Percentiles rank a stretch among this genome's conserved stretches.
These are phyloP conservation scores for Xestia xanthographa DNA, from an alignment of 2,888 invertebrate species.

Conservation along the genomic window DNA sequence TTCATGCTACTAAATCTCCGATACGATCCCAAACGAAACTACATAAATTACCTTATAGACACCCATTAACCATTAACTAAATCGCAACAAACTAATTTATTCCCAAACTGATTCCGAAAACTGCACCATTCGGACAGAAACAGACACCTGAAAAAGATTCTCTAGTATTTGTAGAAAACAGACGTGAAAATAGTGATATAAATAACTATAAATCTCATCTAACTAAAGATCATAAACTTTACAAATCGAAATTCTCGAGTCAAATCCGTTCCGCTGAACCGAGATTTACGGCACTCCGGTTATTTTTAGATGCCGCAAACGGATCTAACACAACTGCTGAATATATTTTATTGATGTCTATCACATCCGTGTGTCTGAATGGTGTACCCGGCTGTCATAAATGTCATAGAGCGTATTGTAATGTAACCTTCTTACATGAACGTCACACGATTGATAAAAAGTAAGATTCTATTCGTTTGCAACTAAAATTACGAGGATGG, in stretches of 20 bases:
- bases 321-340: conserved; percentile 15
- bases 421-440: not conserved
- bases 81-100: conserved; percentile 49
- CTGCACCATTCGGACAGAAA: conserved; percentile 26
- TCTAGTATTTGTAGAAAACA: conserved; percentile 49
- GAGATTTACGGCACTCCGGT: conserved; percentile 37
- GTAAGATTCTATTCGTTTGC: not conserved
- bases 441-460: too few relatives aligned
- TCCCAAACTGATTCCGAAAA: conserved; percentile 41
- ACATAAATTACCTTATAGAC: conserved; percentile 42
- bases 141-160: conserved; percentile 33
- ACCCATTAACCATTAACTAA: conserved; percentile 33
- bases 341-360: conserved; percentile 21
- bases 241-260: conserved; percentile 50
- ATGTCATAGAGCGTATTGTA: too few relatives aligned
- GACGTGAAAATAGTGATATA: conserved; percentile 55
- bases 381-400: not conserved
- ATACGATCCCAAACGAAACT: conserved; percentile 23
- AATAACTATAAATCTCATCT: conserved; percentile 55
- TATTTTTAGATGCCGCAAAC: conserved; percentile 51
- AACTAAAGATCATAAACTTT: conserved; percentile 50
- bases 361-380: not conserved
- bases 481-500: not conserved
- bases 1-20: conserved; percentile 27
- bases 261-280: conserved; percentile 47